These are phyloP conservation scores for Acanthopagrus latus DNA, from an alignment of 2,797 vertebrate genomes.

Conservation along the genomic window DNA sequence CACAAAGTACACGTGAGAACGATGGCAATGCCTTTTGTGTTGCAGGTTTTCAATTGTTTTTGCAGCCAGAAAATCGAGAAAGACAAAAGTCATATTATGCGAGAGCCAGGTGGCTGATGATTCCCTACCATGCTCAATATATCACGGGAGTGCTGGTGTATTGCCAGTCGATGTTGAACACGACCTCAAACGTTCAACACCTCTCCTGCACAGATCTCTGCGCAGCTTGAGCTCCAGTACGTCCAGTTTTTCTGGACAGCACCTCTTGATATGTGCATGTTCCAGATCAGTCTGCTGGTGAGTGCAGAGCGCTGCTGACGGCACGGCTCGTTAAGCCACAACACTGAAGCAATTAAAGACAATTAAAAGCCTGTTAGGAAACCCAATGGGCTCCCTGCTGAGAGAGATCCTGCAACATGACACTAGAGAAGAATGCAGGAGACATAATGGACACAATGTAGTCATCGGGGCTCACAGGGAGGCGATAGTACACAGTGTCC, in stretches of 20 bases:
- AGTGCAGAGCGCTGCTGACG: constrained; percentile 27
- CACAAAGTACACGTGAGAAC: neutral
- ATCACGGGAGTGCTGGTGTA: constrained; percentile 11
- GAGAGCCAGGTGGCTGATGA: neutral
- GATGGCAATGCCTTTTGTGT: neutral
- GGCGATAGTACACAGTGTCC: constrained; percentile 31
- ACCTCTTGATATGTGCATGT: constrained; percentile 31
- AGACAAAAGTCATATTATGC: neutral
- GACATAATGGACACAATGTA: constrained; percentile 33
- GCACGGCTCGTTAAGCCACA: constrained; percentile 53
- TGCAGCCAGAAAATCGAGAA: constrained; percentile 8
- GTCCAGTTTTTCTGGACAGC: constrained; percentile 35
- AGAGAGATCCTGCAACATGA: constrained; percentile 50
- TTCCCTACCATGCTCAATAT: constrained; percentile 5
- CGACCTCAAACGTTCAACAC: constrained; percentile 42
- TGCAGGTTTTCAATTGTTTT: neutral
- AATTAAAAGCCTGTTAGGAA: constrained; percentile 66
- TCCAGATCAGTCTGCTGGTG: constrained; percentile 39
- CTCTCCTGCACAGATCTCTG: constrained; percentile 22
- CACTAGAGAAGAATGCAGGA: constrained; percentile 36
- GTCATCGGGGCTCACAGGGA: constrained; percentile 26
- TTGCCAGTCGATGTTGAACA: constrained; percentile 24
- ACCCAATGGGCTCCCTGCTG: constrained; percentile 44
- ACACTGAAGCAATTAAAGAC: constrained; percentile 66
- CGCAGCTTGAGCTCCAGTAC: constrained; percentile 33